Conservation (phyloP, 2,888 invertebrate genomes). For the Coenonympha arcania region DNA sequence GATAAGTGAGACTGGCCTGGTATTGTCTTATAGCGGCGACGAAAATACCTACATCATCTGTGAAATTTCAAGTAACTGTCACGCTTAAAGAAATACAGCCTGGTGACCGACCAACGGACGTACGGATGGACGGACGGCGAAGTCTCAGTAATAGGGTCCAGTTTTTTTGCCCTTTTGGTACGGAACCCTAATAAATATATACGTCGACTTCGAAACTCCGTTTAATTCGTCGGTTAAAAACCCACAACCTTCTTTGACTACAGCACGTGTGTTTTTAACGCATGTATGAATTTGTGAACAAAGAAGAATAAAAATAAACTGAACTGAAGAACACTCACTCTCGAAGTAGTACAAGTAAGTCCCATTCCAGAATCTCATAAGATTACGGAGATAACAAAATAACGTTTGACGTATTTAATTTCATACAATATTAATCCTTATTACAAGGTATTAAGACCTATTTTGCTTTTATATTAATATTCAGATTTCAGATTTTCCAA, state of each 20-base stretch:
- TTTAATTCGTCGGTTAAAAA: no score
- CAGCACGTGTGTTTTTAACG: not conserved
- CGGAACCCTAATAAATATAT: no score
- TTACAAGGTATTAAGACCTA: not conserved
- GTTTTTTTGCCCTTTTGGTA: no score
- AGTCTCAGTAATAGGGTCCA: no score
- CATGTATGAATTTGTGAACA: not conserved
- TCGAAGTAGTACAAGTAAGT: constrained; percentile 11
- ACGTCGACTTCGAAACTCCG: no score
- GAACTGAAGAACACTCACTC: constrained; percentile 1
- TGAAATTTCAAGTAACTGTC: no score
- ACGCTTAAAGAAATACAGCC: no score
- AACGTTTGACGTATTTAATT: not conserved
- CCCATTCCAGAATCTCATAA: constrained; percentile 14
- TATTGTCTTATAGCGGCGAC: no score
- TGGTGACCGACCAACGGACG: no score
- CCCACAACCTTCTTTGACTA: not conserved
- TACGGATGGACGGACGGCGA: no score
- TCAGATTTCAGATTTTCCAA: not conserved
- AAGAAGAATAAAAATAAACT: constrained; percentile 12
- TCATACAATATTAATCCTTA: not conserved
- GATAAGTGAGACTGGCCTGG: no score
- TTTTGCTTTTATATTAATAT: not conserved
- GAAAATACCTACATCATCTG: no score
- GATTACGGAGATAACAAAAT: constrained; percentile 11